Conservation (phyloP, 1,140 invertebrate species). For the Bombus sibiricus region DNA sequence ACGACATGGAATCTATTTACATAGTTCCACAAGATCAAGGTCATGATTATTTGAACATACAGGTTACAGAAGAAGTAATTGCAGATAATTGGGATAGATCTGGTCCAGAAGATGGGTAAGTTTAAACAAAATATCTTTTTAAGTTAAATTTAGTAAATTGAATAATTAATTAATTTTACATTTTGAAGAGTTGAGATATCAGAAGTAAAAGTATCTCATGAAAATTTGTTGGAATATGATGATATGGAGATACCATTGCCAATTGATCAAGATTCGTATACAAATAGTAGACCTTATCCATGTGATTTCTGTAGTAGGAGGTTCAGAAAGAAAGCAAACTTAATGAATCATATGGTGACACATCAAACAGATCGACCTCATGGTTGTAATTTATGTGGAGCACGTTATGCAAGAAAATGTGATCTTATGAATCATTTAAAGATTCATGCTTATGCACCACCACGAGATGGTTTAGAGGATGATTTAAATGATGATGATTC, state of each 20-base stretch:
- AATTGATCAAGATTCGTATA: conserved; percentile 92
- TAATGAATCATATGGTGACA: conserved; percentile 93
- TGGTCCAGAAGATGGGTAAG: conserved; percentile 87
- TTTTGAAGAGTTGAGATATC: conserved; percentile 85
- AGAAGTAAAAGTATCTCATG: conserved; percentile 81
- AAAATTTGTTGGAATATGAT: conserved; percentile 84
- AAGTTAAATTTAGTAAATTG: background rate
- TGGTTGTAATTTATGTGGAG: conserved; percentile 90
- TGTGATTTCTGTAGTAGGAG: conserved; percentile 92
- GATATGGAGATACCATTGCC: conserved; percentile 90
- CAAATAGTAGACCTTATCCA: conserved; percentile 90
- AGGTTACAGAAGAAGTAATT: conserved; percentile 90
- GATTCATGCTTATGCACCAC: conserved; percentile 89
- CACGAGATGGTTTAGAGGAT: conserved; percentile 80
- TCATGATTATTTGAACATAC: conserved; percentile 84
- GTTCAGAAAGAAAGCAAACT: conserved; percentile 91
- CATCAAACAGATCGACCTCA: conserved; percentile 91
- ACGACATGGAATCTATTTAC: conserved; percentile 81
- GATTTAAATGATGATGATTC: conserved; percentile 83
- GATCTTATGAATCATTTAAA: conserved; percentile 92
- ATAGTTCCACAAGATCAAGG: conserved; percentile 81
- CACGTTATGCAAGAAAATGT: conserved; percentile 88
- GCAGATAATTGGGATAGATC: conserved; percentile 89
- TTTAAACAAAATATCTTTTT: conserved; percentile 32
- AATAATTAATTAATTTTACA: background rate